phyloP scores from a whole-genome alignment of 2,888 invertebrate species.

The Danaus chrysippus region DNA sequence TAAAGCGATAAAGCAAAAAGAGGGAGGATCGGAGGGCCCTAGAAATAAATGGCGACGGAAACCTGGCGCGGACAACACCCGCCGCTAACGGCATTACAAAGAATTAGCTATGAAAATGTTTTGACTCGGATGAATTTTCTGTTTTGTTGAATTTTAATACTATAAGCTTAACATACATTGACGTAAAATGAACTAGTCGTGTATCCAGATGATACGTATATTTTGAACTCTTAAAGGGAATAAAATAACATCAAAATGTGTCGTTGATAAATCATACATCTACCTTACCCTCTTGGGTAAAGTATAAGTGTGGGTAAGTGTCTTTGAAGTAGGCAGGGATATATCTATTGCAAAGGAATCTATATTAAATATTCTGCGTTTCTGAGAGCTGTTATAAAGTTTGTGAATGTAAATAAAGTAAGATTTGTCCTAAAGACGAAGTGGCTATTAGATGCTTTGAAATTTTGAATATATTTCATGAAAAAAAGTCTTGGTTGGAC shows the following conservation, averaged over 20 bases:
- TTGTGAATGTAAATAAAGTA: conserved; percentile 9
- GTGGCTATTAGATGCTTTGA: background rate
- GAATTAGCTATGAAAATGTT: conserved; percentile 59
- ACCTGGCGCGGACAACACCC: conserved; percentile 48
- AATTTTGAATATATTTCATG: background rate
- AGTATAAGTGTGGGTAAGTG: background rate
- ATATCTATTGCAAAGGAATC: conserved; percentile 14
- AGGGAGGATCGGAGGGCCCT: conserved; percentile 48
- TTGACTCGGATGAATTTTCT: conserved; percentile 28
- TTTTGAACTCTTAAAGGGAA: no score
- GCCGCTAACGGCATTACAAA: conserved; percentile 56
- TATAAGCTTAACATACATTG: background rate
- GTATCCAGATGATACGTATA: no score
- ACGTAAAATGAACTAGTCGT: no score
- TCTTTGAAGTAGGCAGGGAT: conserved; percentile 10
- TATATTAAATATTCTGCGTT: conserved; percentile 22
- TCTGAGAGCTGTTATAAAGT: conserved; percentile 18
- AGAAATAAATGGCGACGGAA: conserved; percentile 53
- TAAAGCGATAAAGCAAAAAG: conserved; percentile 42
- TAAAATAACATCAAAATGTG: conserved; percentile 15
- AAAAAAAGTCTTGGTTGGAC: background rate
- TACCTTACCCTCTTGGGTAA: background rate
- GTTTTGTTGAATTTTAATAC: conserved; percentile 6
- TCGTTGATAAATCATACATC: background rate
- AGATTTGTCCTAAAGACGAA: background rate